These are phyloP conservation scores for Helostoma temminkii DNA, from an alignment of 2,797 vertebrate genomes.

Conservation along the genomic window DNA sequence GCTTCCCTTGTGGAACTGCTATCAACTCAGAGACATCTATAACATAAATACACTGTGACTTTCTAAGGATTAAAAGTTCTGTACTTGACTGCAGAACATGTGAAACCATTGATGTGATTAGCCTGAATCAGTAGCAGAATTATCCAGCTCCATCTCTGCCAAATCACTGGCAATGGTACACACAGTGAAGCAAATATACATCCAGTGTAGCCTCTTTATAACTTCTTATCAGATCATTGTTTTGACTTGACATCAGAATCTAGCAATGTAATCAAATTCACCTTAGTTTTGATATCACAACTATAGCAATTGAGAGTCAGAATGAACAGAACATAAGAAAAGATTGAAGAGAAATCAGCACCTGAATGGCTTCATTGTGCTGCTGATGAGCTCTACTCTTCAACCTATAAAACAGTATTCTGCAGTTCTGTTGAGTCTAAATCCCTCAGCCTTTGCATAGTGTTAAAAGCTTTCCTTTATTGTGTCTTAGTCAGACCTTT, in stretches of 20 bases:
- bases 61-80: too few species aligned
- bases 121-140: background rate
- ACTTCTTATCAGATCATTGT: constrained; percentile 1
- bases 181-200: too few species aligned
- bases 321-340: constrained; percentile 3
- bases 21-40: too few species aligned
- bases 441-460: constrained; percentile 13
- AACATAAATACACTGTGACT: too few species aligned
- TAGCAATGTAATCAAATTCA: constrained; percentile 12
- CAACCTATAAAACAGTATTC: constrained; percentile 26
- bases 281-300: background rate
- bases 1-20: too few species aligned
- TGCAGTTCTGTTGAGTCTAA: constrained; percentile 15
- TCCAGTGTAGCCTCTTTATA: background rate
- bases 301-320: constrained; percentile 12
- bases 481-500: constrained; percentile 18
- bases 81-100: too few species aligned
- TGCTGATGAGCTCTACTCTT: constrained; percentile 30
- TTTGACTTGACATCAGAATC: background rate
- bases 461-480: constrained; percentile 42
- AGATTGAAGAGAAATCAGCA: background rate
- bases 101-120: too few species aligned
- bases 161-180: background rate
- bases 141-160: background rate
- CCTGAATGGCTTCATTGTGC: constrained; percentile 39